These are phyloP conservation scores for Glyptemys insculpta DNA, from an alignment of 2,797 vertebrate species.

Conservation along the genomic window DNA sequence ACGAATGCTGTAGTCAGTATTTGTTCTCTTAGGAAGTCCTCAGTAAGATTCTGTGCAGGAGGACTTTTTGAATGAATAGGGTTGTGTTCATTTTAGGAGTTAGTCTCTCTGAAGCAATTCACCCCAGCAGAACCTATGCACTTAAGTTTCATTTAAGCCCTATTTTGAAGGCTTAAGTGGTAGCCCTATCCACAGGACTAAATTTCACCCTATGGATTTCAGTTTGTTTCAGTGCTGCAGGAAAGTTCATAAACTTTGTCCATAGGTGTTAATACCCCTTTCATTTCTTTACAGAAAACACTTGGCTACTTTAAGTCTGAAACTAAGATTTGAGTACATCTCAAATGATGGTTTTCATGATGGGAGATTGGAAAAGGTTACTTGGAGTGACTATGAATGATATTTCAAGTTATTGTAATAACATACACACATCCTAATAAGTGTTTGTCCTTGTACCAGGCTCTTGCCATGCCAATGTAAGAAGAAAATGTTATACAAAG, in stretches of 20 bases:
- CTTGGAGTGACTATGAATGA: no score
- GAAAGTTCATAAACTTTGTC: neutral
- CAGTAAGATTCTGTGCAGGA: no score
- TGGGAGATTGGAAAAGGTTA: neutral
- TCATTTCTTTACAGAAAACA: neutral
- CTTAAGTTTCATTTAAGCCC: neutral
- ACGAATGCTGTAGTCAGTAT: neutral
- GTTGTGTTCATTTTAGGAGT: neutral
- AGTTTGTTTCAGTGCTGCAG: neutral
- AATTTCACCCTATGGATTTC: neutral
- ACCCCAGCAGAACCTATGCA: neutral
- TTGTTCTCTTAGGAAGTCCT: neutral
- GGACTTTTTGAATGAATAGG: neutral
- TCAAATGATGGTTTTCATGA: neutral
- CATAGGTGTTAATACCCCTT: neutral
- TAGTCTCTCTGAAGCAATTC: neutral
- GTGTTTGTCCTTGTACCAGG: neutral
- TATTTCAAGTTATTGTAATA: neutral
- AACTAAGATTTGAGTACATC: neutral
- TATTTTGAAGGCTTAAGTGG: neutral
- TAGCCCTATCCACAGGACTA: neutral
- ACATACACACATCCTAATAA: neutral
- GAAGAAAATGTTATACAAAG: neutral
- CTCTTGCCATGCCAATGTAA: neutral
- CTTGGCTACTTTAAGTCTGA: neutral